Evolutionary conservation across 2,888 invertebrate species (phyloP).

Genomic region (Acrobasis consociella): DNA sequence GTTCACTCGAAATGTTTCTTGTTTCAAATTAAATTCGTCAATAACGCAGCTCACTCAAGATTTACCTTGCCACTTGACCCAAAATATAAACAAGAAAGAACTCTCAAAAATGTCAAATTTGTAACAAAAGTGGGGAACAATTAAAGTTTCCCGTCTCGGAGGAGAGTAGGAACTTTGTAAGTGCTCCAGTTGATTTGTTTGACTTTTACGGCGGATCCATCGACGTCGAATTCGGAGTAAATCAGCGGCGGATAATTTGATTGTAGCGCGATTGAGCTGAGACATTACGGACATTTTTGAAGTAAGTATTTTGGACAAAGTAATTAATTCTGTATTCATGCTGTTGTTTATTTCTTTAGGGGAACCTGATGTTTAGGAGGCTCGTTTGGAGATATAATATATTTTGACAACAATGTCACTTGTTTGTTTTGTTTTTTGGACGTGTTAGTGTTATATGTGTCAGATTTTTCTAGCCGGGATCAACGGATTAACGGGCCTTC

Average conservation of each 20-base stretch:
- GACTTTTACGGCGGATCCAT: constrained; percentile 54
- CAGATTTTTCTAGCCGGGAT: too few species aligned
- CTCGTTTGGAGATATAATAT: too few species aligned
- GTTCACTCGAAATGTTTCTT: background rate
- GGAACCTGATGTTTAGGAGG: too few species aligned
- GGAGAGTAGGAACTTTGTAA: constrained; percentile 50
- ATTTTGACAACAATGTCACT: too few species aligned
- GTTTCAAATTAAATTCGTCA: constrained; percentile 3
- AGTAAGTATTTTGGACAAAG: background rate
- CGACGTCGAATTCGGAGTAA: constrained; percentile 18
- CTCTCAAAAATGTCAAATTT: constrained; percentile 47
- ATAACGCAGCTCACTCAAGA: constrained; percentile 21
- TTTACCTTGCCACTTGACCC: constrained; percentile 39
- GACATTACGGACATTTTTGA: constrained; percentile 12
- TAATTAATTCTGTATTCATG: background rate
- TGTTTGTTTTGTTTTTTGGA: too few species aligned
- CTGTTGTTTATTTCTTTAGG: too few species aligned
- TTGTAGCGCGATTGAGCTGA: constrained; percentile 13
- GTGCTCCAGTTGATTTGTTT: constrained; percentile 71
- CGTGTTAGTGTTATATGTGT: too few species aligned
- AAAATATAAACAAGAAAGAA: constrained; percentile 41
- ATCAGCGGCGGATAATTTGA: constrained; percentile 21
- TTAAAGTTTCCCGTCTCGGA: constrained; percentile 62
- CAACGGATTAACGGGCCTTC: too few species aligned
- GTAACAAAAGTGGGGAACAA: constrained; percentile 59